These are phyloP conservation scores for Eupithecia centaureata DNA, from an alignment of 2,888 invertebrate genomes.

Conservation along the genomic window DNA sequence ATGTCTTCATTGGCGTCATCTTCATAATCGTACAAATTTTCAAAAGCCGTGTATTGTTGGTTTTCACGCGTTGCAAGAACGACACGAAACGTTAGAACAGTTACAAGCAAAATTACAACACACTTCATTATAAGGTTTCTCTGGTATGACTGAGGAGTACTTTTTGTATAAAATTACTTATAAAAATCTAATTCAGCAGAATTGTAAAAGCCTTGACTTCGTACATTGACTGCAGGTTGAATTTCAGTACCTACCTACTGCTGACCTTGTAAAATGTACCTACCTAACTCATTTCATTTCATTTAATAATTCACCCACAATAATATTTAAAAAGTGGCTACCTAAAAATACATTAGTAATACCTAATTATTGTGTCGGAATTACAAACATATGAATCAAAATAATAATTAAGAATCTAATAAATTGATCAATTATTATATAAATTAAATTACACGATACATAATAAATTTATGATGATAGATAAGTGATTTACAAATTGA, in stretches of 20 bases:
- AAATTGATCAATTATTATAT: no score
- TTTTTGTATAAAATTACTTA: slow-evolving; percentile 31
- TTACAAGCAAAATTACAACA: slow-evolving; percentile 26
- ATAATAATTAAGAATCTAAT: no score
- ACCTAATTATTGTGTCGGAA: no score
- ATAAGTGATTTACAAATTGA: no score
- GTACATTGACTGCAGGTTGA: slow-evolving; percentile 28
- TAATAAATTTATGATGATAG: no score
- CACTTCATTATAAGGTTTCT: slow-evolving; percentile 37
- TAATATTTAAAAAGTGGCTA: no score
- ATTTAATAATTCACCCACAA: no score
- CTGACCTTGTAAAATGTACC: background rate
- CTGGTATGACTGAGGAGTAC: slow-evolving; percentile 40
- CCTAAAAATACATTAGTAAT: no score
- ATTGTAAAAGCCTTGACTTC: slow-evolving; percentile 32
- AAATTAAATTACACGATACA: no score
- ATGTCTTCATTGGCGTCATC: slow-evolving; percentile 11
- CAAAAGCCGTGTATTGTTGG: background rate
- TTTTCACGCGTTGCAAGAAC: slow-evolving; percentile 21
- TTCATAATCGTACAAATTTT: slow-evolving; percentile 7
- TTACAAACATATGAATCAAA: no score
- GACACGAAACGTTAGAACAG: slow-evolving; percentile 7
- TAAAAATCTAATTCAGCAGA: slow-evolving; percentile 33
- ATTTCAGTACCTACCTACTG: slow-evolving; percentile 11
- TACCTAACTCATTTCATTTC: no score